These are phyloP conservation scores for Uloborus plumipes DNA, from an alignment of 2,888 invertebrate species.

Conservation along the genomic window DNA sequence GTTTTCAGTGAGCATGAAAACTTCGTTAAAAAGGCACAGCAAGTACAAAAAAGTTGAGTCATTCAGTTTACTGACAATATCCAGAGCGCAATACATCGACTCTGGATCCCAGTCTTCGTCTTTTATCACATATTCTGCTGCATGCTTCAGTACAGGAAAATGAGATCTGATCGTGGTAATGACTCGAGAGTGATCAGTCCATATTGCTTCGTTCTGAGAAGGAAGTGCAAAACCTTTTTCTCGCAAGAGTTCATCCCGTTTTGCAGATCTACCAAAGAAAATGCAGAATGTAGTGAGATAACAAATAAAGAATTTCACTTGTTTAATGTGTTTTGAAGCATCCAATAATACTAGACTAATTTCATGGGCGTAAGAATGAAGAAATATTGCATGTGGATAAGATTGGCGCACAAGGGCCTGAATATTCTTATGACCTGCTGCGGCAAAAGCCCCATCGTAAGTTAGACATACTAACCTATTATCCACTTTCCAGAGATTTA, in stretches of 20 bases:
- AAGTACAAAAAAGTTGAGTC: too few species aligned
- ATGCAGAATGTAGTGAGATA: not conserved
- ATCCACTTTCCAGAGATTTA: not conserved
- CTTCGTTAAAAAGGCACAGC: too few species aligned
- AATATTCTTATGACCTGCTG: not conserved
- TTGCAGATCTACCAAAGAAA: constrained; percentile 4
- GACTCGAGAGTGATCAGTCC: not conserved
- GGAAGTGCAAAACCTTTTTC: not conserved
- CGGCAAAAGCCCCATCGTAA: constrained; percentile 2
- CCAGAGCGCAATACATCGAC: not conserved
- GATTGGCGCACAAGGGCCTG: not conserved
- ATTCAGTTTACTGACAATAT: not conserved
- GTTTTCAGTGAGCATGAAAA: too few species aligned
- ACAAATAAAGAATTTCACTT: not conserved
- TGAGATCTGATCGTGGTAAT: not conserved
- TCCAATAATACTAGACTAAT: not conserved
- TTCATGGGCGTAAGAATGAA: constrained; percentile 1
- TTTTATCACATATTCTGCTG: too few species aligned
- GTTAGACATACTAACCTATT: not conserved
- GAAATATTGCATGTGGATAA: not conserved
- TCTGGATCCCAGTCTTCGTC: too few species aligned
- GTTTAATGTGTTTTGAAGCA: not conserved
- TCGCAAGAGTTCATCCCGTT: too few species aligned
- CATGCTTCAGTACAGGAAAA: not conserved
- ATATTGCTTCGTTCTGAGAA: not conserved